A percentile compares a stretch with the other conserved stretches of the same genome.
These are phyloP conservation scores for Chrysomallon squamiferum DNA, from an alignment of 1,140 invertebrate genomes.

Conservation along the genomic window DNA sequence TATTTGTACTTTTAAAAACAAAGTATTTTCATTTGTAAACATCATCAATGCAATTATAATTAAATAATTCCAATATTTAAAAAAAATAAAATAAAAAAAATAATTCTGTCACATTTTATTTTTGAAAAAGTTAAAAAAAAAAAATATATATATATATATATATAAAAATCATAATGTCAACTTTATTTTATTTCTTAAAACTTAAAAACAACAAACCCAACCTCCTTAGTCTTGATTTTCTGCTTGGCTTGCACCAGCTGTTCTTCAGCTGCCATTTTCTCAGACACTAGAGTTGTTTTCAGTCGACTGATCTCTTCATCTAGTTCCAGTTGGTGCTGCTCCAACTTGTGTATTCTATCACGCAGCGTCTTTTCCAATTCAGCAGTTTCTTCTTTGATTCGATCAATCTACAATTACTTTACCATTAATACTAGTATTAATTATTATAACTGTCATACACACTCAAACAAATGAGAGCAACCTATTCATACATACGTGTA, in stretches of 20 bases:
- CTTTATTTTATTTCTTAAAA: background rate
- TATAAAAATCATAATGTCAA: background rate
- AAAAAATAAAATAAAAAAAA: no score
- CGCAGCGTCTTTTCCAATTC: slow-evolving; percentile 53
- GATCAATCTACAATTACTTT: slow-evolving; percentile 23
- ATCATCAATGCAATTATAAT: no score
- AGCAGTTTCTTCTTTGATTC: slow-evolving; percentile 49
- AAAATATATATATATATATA: no score
- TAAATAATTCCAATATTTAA: no score
- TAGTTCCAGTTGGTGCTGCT: slow-evolving; percentile 48
- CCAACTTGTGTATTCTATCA: slow-evolving; percentile 55
- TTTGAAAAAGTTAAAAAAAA: no score
- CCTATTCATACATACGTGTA: no score
- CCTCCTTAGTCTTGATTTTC: slow-evolving; percentile 54
- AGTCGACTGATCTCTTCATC: slow-evolving; percentile 58
- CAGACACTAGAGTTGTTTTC: slow-evolving; percentile 47
- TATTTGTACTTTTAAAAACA: no score
- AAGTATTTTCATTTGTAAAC: no score
- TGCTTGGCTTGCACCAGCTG: slow-evolving; percentile 46
- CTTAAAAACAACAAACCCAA: slow-evolving; percentile 4
- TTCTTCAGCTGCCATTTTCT: slow-evolving; percentile 54
- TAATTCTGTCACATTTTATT: no score
- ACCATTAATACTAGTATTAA: no score
- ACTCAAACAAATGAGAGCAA: no score
- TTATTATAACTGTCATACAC: no score